Evolutionary conservation across 2,888 invertebrate genomes (phyloP), one percentile per base, ranked within the genome.

Genomic region (Zygaena filipendulae): DNA sequence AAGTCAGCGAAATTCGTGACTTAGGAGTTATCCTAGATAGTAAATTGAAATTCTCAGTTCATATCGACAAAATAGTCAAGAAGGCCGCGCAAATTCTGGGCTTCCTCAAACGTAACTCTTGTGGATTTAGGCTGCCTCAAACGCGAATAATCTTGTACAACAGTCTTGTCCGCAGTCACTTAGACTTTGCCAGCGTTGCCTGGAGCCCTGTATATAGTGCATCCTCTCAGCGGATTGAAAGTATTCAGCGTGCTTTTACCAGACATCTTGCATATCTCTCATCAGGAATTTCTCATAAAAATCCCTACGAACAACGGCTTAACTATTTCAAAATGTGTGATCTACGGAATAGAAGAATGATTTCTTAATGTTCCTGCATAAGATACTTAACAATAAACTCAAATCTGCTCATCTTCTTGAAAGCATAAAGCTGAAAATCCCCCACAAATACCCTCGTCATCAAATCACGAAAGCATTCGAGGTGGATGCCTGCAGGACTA

Each of bases 161-260:
- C 10, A 13, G 26, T 11, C 21, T 31, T 6, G 23, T 31, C 18
- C 25, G 31, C 3, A 35, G 35, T 13, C 23, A 16, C 4, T 12
- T 31, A 11, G 35, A 31, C 27, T 28, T 22, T 10, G 27, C 28
- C 4, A 26, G 23, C 8, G 26, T 29, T 14, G 25, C 21, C 18
- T 35, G 35, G 35, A 31, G 29, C 13, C 35, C 29, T 2, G 20
- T 14, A 2, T 35, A 35, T 11, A 12, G 12, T 4, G 11, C 23
- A 11, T 30, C 27, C 10, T 30, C 28, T n/a, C 25, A 29, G 11
- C 20, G 29, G 7, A 19, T 31, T 13, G 31, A 31, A 26, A 23
- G 11, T 7, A 31, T 31, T 6, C 35, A 35, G 11, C 27, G 29
- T 11, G 21, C 27, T 6, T 32, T 25, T 12, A 28, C 32, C 14